Percentiles rank a stretch among this genome's conserved stretches.
Conservation (phyloP, 2,797 vertebrate genomes). For the Melopsittacus undulatus region DNA sequence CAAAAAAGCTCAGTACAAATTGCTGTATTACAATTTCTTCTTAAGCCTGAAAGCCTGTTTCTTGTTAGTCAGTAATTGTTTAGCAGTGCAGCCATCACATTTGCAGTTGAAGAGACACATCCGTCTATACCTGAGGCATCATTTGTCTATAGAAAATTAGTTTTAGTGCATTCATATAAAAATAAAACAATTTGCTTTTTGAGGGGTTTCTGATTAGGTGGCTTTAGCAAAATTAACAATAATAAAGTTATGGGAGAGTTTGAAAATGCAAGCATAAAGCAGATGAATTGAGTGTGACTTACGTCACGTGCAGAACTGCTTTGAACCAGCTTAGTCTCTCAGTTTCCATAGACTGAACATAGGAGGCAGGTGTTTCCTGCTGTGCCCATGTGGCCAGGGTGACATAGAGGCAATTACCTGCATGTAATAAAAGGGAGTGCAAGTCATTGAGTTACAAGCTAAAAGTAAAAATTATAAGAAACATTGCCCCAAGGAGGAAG, state of each 20-base stretch:
- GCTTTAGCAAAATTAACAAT: neutral
- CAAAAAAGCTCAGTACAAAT: neutral
- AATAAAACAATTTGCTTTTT: neutral
- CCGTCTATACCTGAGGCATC: neutral
- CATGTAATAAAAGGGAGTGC: neutral
- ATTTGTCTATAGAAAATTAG: neutral
- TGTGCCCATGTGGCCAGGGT: fast-evolving
- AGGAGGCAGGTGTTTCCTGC: neutral
- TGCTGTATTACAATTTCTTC: neutral
- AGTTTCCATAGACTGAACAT: neutral
- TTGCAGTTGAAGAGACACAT: neutral
- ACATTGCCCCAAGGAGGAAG: neutral
- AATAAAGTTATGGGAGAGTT: neutral
- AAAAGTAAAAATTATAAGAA: neutral
- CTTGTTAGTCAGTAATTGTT: neutral
- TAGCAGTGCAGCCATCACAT: neutral
- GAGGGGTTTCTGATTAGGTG: neutral
- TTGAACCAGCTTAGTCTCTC: neutral
- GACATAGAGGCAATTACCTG: neutral
- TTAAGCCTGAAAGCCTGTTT: neutral
- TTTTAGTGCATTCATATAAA: neutral
- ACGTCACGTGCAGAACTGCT: neutral
- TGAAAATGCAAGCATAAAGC: neutral
- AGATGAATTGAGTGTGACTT: neutral
- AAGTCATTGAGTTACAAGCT: neutral